Evolutionary conservation across 1,140 invertebrate species (phyloP).

Genomic region (Episyrphus balteatus): DNA sequence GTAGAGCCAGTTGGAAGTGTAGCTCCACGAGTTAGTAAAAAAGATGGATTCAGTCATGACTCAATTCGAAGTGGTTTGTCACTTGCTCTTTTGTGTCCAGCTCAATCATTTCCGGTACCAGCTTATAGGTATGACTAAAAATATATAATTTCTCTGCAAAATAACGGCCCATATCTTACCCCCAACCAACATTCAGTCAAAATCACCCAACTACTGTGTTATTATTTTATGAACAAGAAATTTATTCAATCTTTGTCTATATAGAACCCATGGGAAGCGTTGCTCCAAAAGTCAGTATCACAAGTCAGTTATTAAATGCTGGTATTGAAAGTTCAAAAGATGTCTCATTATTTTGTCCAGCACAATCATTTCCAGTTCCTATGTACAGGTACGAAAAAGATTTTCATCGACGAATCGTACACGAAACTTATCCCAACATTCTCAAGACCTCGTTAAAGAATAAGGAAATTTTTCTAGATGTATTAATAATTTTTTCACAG

Average conservation of each 20-base stretch:
- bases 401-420: background rate
- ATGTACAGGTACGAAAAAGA: conserved; percentile 40
- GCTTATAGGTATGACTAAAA: conserved; percentile 40
- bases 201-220: too few species aligned
- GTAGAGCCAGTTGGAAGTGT: conserved; percentile 53
- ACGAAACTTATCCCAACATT: background rate
- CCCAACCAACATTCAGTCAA: conserved; percentile 42
- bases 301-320: too few species aligned
- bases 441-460: background rate
- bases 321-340: too few species aligned
- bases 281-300: conserved; percentile 20
- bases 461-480: background rate
- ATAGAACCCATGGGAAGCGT: conserved; percentile 59
- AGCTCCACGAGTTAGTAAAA: conserved; percentile 45
- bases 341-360: conserved; percentile 38
- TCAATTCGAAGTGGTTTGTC: conserved; percentile 19
- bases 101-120: conserved; percentile 45
- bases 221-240: background rate
- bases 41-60: conserved; percentile 28
- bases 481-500: conserved; percentile 25
- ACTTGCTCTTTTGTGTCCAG: conserved; percentile 40
- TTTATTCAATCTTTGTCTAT: conserved; percentile 20
- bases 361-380: conserved; percentile 45
- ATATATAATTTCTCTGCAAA: background rate
- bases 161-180: too few species aligned